Percentiles rank a stretch among this genome's conserved stretches.
Conservation (phyloP, 2,888 invertebrate species). For the Mallateleia sp. region DNA sequence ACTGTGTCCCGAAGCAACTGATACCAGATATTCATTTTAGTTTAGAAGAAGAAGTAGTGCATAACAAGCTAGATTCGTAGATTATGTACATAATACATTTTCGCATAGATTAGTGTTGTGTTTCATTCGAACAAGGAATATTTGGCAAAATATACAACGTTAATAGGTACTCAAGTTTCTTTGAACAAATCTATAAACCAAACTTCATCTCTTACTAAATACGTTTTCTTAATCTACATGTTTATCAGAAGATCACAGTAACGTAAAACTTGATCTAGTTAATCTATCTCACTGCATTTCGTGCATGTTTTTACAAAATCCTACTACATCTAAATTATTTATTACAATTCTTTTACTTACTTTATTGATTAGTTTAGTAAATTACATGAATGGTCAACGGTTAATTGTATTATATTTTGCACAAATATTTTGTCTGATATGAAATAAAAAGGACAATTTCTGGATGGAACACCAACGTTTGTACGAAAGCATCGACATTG, state of each 20-base stretch:
- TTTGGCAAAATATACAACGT: slow-evolving; percentile 57
- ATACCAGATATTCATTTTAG: slow-evolving; percentile 35
- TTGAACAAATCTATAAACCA: too few relatives aligned
- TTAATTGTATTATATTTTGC: slow-evolving; percentile 41
- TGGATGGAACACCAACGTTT: slow-evolving; percentile 24
- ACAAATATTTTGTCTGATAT: slow-evolving; percentile 36
- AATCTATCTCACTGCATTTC: neutral
- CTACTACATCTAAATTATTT: too few relatives aligned
- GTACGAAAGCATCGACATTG: neutral
- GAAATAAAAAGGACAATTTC: neutral
- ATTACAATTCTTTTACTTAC: too few relatives aligned
- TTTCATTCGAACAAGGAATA: slow-evolving; percentile 49
- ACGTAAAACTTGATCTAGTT: neutral
- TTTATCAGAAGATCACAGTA: too few relatives aligned
- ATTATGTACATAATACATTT: slow-evolving; percentile 46
- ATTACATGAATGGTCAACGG: too few relatives aligned
- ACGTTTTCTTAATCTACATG: too few relatives aligned
- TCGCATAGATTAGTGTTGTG: slow-evolving; percentile 14
- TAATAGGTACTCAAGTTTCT: too few relatives aligned
- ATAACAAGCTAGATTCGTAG: slow-evolving; percentile 48
- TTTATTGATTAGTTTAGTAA: too few relatives aligned
- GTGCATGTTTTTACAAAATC: too few relatives aligned
- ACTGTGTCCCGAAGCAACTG: slow-evolving; percentile 5
- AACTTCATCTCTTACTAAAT: too few relatives aligned
- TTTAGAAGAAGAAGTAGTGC: slow-evolving; percentile 50